Evolutionary conservation across 1,140 invertebrate genomes (phyloP).

Genomic region (Lineus longissimus): DNA sequence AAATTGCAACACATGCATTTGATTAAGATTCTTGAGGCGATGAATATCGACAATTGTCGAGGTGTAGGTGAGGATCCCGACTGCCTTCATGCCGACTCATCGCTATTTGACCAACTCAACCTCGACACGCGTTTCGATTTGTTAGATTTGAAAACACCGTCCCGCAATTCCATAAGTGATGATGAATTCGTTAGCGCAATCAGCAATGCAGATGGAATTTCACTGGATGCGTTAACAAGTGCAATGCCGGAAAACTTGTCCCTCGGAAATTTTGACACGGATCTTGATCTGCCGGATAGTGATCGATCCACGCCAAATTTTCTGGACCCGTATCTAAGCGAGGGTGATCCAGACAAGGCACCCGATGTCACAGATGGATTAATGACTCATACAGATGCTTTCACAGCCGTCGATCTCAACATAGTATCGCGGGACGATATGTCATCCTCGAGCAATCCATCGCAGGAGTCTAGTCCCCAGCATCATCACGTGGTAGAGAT

Average conservation of each 20-base stretch:
- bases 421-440: too few relatives aligned
- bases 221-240: not conserved
- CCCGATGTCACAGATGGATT: too few relatives aligned
- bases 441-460: too few relatives aligned
- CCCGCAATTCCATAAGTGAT: not conserved
- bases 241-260: not conserved
- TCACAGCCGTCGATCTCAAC: too few relatives aligned
- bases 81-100: conserved; percentile 74
- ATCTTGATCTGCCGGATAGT: not conserved
- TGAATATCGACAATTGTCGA: conserved; percentile 93
- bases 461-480: too few relatives aligned
- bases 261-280: not conserved
- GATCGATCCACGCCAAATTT: too few relatives aligned
- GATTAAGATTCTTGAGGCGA: conserved; percentile 88
- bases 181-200: not conserved
- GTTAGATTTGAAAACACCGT: not conserved
- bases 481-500: too few relatives aligned
- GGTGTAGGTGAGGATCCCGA: conserved; percentile 59
- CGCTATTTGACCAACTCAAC: conserved; percentile 52
- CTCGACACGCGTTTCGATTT: conserved; percentile 12
- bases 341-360: too few relatives aligned
- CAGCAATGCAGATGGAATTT: conserved; percentile 3
- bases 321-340: too few relatives aligned
- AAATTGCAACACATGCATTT: conserved; percentile 89
- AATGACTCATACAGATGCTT: too few relatives aligned